Conservation (phyloP, 2,113 vertebrate species). For the Engystomops pustulosus region DNA sequence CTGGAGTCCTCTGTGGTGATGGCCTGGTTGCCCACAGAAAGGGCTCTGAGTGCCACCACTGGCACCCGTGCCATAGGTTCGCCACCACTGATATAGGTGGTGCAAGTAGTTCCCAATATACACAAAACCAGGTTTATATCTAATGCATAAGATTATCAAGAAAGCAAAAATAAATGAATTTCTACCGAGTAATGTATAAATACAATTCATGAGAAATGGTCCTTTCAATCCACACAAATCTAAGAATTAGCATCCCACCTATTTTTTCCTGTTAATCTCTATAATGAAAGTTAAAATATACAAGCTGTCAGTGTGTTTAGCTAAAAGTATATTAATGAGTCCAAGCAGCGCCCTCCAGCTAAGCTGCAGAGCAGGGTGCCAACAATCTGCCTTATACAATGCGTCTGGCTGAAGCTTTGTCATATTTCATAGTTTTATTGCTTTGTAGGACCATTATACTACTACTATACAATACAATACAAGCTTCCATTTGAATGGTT, state of each 20-base stretch:
- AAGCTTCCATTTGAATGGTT: no score
- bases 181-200: neutral
- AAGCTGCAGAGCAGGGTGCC: neutral
- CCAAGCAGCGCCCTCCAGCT: neutral
- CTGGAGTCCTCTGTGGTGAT: no score
- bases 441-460: no score
- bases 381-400: neutral
- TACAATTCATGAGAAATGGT: neutral
- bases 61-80: no score
- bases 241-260: neutral
- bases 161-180: neutral
- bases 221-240: neutral
- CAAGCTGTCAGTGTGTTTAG: slow-evolving; percentile 15
- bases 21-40: no score
- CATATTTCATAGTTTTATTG: neutral
- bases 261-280: neutral
- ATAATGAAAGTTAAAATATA: slow-evolving; percentile 10
- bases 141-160: neutral
- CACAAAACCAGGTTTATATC: neutral
- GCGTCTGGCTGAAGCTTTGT: neutral
- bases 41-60: no score
- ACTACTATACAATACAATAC: no score
- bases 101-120: neutral
- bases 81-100: no score
- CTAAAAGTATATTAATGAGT: neutral